Conservation (phyloP, 1,140 invertebrate genomes). For the Cephus cinctus region DNA sequence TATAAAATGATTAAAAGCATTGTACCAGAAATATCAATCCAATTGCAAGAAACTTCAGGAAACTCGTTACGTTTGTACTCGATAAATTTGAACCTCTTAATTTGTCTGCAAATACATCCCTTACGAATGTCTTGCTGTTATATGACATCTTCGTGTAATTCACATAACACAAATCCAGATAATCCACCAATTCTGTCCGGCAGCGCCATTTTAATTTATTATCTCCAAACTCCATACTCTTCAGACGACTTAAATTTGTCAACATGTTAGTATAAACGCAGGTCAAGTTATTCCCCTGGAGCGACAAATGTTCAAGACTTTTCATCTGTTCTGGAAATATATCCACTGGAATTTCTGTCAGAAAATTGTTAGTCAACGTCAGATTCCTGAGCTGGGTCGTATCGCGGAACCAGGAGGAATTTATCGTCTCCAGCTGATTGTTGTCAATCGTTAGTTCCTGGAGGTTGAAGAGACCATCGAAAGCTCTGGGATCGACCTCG, state of each 20-base stretch:
- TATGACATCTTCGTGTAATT: no score
- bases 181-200: constrained; percentile 34
- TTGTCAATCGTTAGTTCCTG: constrained; percentile 28
- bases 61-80: no score
- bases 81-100: no score
- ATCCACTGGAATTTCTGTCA: constrained; percentile 29
- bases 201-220: constrained; percentile 41
- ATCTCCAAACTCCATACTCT: constrained; percentile 28
- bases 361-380: constrained; percentile 33
- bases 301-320: constrained; percentile 27
- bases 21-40: no score
- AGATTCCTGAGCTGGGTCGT: constrained; percentile 23
- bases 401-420: constrained; percentile 25
- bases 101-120: no score
- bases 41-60: no score
- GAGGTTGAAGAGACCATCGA: constrained; percentile 19
- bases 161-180: constrained; percentile 29
- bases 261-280: constrained; percentile 37
- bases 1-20: no score
- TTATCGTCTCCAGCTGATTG: constrained; percentile 28
- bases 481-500: constrained; percentile 26
- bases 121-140: no score
- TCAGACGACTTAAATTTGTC: constrained; percentile 22
- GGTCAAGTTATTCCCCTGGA: constrained; percentile 33
- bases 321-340: constrained; percentile 26